These are phyloP conservation scores for Mormyrus iriodes DNA, from an alignment of 2,113 vertebrate genomes.

Conservation along the genomic window DNA sequence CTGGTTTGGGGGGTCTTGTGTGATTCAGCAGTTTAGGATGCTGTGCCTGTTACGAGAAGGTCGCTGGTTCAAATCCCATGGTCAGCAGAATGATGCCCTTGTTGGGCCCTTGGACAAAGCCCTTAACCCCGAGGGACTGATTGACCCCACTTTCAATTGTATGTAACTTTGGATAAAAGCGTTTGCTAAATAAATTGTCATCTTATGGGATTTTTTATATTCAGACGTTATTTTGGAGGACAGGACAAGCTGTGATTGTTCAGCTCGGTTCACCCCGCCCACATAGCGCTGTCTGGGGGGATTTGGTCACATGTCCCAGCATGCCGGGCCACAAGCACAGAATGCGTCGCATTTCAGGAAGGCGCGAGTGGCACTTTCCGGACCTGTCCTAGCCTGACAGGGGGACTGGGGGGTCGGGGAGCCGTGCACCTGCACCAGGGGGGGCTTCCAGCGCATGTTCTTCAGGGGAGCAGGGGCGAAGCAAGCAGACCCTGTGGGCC, in stretches of 20 bases:
- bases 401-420: neutral
- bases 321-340: neutral
- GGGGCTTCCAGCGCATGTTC: conserved; percentile 88
- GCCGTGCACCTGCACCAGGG: conserved; percentile 75
- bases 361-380: neutral
- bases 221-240: conserved; percentile 13
- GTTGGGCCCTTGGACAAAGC: neutral
- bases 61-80: neutral
- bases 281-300: conserved; percentile 1
- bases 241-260: conserved; percentile 41
- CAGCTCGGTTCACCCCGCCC: conserved; percentile 13
- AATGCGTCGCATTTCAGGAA: neutral
- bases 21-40: neutral
- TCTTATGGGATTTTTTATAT: neutral
- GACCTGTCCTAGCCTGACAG: neutral
- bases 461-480: conserved; percentile 80
- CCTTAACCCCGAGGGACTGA: neutral
- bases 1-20: neutral
- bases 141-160: neutral
- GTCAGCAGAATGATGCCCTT: neutral
- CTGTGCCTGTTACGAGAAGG: neutral
- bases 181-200: neutral
- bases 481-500: conserved; percentile 68
- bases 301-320: neutral
- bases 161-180: neutral